phyloP scores from a whole-genome alignment of 2,797 vertebrate genomes.

The Glyptemys insculpta region DNA sequence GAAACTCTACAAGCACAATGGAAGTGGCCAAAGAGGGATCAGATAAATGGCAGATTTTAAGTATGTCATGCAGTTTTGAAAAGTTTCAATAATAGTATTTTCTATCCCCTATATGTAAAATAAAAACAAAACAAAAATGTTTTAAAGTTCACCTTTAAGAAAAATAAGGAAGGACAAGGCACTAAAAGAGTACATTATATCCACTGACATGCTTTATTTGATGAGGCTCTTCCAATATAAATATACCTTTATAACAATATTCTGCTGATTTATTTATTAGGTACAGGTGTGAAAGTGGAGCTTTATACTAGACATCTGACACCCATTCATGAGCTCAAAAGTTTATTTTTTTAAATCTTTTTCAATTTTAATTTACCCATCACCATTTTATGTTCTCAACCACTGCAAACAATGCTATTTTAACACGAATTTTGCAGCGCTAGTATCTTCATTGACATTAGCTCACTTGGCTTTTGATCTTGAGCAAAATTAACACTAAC shows the following conservation, averaged over 20 bases:
- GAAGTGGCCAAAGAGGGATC: background rate
- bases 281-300: background rate
- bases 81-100: background rate
- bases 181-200: background rate
- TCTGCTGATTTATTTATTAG: background rate
- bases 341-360: background rate
- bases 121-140: background rate
- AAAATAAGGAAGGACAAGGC: background rate
- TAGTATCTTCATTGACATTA: background rate
- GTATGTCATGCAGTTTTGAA: background rate
- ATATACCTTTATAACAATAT: background rate
- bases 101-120: background rate
- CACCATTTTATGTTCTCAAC: background rate
- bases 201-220: background rate
- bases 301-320: background rate
- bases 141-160: background rate
- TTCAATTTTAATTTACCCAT: background rate
- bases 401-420: background rate
- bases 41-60: background rate
- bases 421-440: background rate
- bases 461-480: background rate
- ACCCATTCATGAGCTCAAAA: background rate
- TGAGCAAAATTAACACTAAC: background rate
- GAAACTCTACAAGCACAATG: background rate
- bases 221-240: background rate